Evolutionary conservation across 1,140 invertebrate genomes (phyloP).

Genomic region (Steinernema feltiae): DNA sequence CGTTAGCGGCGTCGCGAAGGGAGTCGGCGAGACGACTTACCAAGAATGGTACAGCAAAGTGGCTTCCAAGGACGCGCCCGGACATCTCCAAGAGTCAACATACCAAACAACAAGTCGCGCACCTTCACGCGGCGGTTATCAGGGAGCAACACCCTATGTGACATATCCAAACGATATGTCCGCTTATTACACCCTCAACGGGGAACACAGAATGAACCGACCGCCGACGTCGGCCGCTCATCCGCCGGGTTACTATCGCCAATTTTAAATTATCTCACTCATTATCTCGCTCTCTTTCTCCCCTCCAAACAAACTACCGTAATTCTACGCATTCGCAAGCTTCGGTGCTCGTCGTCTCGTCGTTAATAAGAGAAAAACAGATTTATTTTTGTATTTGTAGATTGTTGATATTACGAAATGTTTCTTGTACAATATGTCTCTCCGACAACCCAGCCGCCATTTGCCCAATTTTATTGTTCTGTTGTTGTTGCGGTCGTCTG

Average conservation of each 20-base stretch:
- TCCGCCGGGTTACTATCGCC: conserved; percentile 12
- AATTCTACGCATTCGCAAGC: neutral
- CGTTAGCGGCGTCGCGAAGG: conserved; percentile 36
- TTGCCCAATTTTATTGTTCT: neutral
- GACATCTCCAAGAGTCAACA: conserved; percentile 40
- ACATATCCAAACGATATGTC: conserved; percentile 53
- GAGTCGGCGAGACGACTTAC: conserved; percentile 55
- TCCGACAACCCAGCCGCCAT: neutral
- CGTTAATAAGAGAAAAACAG: conserved; percentile 7
- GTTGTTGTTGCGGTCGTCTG: neutral
- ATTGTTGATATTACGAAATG: conserved; percentile 1
- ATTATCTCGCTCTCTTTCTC: no score
- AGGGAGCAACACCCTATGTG: conserved; percentile 39
- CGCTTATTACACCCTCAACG: conserved; percentile 52
- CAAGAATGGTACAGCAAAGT: conserved; percentile 54
- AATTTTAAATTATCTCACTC: conserved; percentile 4
- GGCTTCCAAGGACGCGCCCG: conserved; percentile 49
- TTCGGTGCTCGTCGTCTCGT: neutral
- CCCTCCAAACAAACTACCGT: no score
- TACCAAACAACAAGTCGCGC: conserved; percentile 31
- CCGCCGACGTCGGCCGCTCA: neutral
- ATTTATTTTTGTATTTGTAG: neutral
- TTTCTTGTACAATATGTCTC: neutral
- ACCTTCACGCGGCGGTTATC: conserved; percentile 19
- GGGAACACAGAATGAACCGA: conserved; percentile 43